phyloP scores from a whole-genome alignment of 2,888 invertebrate species.

The Druceiella hillmani region DNA sequence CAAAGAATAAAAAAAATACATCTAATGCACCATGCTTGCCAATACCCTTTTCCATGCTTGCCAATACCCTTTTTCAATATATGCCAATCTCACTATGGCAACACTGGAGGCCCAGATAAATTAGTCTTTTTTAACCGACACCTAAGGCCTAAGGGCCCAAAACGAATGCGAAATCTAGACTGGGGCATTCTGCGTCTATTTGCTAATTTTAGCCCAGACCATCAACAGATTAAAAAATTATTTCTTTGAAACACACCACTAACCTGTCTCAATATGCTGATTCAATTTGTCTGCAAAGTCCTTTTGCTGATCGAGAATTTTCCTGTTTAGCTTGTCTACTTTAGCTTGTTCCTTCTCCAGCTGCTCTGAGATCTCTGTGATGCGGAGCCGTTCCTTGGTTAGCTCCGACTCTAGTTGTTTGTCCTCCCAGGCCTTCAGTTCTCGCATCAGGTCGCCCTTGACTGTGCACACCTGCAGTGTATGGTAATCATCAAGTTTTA shows the following conservation, averaged over 20 bases:
- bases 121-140: too few relatives aligned
- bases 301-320: slow-evolving; percentile 51
- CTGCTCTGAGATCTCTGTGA: slow-evolving; percentile 42
- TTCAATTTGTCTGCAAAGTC: slow-evolving; percentile 43
- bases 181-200: too few relatives aligned
- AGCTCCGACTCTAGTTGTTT: too few relatives aligned
- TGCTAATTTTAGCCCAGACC: too few relatives aligned
- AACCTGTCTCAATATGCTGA: slow-evolving; percentile 41
- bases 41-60: too few relatives aligned
- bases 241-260: background rate
- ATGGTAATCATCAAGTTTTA: too few relatives aligned
- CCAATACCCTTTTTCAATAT: too few relatives aligned
- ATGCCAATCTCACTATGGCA: too few relatives aligned
- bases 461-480: slow-evolving; percentile 55
- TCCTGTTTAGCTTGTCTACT: slow-evolving; percentile 47
- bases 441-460: slow-evolving; percentile 53
- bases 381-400: too few relatives aligned
- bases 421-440: slow-evolving; percentile 49
- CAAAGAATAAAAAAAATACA: slow-evolving; percentile 1
- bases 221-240: background rate
- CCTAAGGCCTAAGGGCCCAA: too few relatives aligned
- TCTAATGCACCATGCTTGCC: background rate
- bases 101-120: too few relatives aligned
- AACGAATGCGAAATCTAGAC: too few relatives aligned
- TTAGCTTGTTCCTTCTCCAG: slow-evolving; percentile 51